A percentile compares a stretch with the other conserved stretches of the same genome.
Conservation (phyloP, 2,797 vertebrate genomes). For the Anabacerthia variegaticeps region DNA sequence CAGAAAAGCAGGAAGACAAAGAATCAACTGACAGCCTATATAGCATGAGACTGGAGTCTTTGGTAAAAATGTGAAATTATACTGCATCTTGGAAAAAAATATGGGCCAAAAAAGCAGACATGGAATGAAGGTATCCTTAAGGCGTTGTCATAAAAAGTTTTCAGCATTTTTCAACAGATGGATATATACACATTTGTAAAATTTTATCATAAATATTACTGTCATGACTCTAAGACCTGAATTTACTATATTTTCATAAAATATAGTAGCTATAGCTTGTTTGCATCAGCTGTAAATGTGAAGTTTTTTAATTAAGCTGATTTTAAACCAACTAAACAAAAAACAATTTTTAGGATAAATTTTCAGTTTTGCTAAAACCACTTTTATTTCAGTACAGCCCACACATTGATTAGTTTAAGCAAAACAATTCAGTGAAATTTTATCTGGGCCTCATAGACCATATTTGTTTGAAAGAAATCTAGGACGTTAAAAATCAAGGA, state of each 20-base stretch:
- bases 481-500: background rate
- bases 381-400: background rate
- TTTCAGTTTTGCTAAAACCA: background rate
- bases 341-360: background rate
- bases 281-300: background rate
- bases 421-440: background rate
- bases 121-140: constrained; percentile 35
- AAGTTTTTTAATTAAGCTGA: background rate
- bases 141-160: background rate
- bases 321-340: background rate
- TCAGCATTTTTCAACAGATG: constrained; percentile 4
- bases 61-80: constrained; percentile 39
- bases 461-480: background rate
- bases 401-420: background rate
- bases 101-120: constrained; percentile 18
- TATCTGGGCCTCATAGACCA: background rate
- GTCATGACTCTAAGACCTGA: background rate
- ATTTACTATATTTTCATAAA: background rate
- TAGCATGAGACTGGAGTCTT: background rate
- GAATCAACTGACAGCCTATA: constrained; percentile 42
- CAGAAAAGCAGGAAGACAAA: constrained; percentile 30
- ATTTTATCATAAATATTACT: background rate
- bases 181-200: background rate
- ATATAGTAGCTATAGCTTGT: background rate
- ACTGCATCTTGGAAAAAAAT: constrained; percentile 40